Conservation (phyloP, 2,888 invertebrate genomes). For the Cosmorhoe ocellata region DNA sequence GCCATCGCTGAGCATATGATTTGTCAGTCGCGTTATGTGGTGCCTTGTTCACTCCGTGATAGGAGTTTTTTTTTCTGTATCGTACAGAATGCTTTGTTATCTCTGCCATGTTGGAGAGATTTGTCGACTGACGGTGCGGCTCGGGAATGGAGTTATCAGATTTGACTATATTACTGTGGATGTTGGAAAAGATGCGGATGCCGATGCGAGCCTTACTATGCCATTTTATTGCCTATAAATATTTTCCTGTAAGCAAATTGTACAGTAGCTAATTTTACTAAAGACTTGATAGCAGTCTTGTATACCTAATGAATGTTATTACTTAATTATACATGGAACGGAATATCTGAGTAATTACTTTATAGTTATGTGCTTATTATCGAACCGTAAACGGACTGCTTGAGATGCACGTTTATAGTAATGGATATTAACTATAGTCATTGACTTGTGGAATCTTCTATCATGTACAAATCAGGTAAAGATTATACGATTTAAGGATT, state of each 20-base stretch:
- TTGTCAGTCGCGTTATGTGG: slow-evolving; percentile 38
- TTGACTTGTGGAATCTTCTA: background rate
- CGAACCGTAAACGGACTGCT: slow-evolving; percentile 16
- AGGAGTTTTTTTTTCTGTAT: slow-evolving; percentile 71
- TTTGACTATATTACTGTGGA: slow-evolving; percentile 39
- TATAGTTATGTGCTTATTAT: slow-evolving; percentile 5
- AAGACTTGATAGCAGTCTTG: slow-evolving; percentile 17
- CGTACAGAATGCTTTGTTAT: slow-evolving; percentile 58
- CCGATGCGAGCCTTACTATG: slow-evolving; percentile 31
- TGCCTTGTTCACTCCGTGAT: slow-evolving; percentile 68
- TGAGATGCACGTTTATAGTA: slow-evolving; percentile 2
- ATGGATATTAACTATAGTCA: too few species aligned
- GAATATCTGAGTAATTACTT: slow-evolving; percentile 18
- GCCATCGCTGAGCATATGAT: slow-evolving; percentile 89
- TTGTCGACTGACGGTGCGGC: slow-evolving; percentile 45
- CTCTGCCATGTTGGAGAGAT: slow-evolving; percentile 52
- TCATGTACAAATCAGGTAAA: too few species aligned
- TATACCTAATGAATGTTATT: slow-evolving; percentile 15
- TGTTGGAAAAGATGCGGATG: slow-evolving; percentile 35
- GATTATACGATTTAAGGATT: too few species aligned
- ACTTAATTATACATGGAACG: slow-evolving; percentile 22
- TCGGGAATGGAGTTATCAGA: slow-evolving; percentile 41
- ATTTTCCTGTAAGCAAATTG: slow-evolving; percentile 25
- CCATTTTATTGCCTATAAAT: slow-evolving; percentile 31
- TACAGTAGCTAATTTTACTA: slow-evolving; percentile 23